Conservation (phyloP, 1,140 invertebrate species). For the Ganaspis sp. region DNA sequence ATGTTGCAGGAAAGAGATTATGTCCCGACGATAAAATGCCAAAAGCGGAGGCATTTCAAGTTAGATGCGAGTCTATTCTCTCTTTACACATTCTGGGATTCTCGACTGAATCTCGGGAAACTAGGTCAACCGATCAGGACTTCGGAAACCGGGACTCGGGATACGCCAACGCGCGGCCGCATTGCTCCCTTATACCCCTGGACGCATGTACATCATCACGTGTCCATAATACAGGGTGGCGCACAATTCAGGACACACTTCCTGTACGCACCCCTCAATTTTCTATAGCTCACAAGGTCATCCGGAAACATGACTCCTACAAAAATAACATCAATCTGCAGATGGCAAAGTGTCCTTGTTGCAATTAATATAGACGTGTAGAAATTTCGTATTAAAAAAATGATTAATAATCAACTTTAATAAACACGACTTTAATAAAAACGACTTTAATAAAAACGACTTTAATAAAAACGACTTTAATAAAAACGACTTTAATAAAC, state of each 20-base stretch:
- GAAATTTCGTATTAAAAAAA: too few relatives aligned
- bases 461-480: too few relatives aligned
- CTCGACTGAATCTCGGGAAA: neutral
- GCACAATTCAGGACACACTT: neutral
- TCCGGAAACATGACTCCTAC: neutral
- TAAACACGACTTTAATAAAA: too few relatives aligned
- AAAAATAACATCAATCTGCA: neutral
- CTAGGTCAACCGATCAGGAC: slow-evolving; percentile 20
- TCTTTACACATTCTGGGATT: neutral
- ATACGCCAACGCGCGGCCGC: slow-evolving; percentile 11
- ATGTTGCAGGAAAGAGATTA: neutral
- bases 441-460: too few relatives aligned
- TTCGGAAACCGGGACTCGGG: slow-evolving; percentile 22
- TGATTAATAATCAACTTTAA: too few relatives aligned
- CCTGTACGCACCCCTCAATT: neutral
- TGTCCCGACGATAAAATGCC: neutral
- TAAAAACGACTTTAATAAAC: too few relatives aligned
- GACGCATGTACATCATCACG: slow-evolving; percentile 3
- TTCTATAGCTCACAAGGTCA: neutral
- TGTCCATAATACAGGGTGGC: neutral
- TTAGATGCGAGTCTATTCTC: neutral
- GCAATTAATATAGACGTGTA: too few relatives aligned
- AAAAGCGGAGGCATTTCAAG: neutral
- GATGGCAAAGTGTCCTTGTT: neutral
- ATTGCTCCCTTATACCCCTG: neutral